Evolutionary conservation across 2,888 invertebrate species (phyloP).

Genomic region (Zhuqinia jingwanae): DNA sequence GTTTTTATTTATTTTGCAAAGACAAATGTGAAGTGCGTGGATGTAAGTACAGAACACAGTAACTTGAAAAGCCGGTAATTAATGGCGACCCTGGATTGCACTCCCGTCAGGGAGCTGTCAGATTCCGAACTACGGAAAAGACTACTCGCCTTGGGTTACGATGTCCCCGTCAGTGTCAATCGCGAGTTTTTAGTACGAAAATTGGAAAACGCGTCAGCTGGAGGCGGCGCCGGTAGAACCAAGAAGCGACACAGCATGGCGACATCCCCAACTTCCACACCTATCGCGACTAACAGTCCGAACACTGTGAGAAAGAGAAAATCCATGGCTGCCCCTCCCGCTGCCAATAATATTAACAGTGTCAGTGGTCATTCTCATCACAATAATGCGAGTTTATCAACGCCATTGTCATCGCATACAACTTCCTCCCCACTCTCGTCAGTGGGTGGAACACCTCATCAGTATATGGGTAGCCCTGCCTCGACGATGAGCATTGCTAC

Average conservation of each 20-base stretch:
- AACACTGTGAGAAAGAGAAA: slow-evolving; percentile 45
- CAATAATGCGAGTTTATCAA: slow-evolving; percentile 19
- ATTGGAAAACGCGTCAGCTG: slow-evolving; percentile 63
- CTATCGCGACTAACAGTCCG: slow-evolving; percentile 51
- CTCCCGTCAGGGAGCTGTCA: slow-evolving; percentile 81
- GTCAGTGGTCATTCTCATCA: slow-evolving; percentile 4
- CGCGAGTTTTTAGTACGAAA: slow-evolving; percentile 75
- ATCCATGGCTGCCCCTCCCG: slow-evolving; percentile 43
- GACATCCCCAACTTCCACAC: neutral
- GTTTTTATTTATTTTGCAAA: too few species aligned
- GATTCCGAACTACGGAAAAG: slow-evolving; percentile 88
- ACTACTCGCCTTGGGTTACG: slow-evolving; percentile 88
- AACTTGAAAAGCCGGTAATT: slow-evolving; percentile 7
- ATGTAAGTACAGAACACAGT: too few species aligned
- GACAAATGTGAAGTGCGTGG: too few species aligned
- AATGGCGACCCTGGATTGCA: slow-evolving; percentile 51
- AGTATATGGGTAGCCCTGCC: slow-evolving; percentile 40
- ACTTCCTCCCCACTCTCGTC: slow-evolving; percentile 22
- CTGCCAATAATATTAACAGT: neutral
- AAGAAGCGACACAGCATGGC: slow-evolving; percentile 58
- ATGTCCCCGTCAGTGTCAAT: slow-evolving; percentile 87
- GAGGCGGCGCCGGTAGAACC: neutral
- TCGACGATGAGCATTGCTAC: slow-evolving; percentile 33
- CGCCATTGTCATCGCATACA: slow-evolving; percentile 37
- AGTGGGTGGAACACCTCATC: slow-evolving; percentile 36